Evolutionary conservation across 2,113 vertebrate genomes (phyloP).

Genomic region (Scartelaos histophorus): DNA sequence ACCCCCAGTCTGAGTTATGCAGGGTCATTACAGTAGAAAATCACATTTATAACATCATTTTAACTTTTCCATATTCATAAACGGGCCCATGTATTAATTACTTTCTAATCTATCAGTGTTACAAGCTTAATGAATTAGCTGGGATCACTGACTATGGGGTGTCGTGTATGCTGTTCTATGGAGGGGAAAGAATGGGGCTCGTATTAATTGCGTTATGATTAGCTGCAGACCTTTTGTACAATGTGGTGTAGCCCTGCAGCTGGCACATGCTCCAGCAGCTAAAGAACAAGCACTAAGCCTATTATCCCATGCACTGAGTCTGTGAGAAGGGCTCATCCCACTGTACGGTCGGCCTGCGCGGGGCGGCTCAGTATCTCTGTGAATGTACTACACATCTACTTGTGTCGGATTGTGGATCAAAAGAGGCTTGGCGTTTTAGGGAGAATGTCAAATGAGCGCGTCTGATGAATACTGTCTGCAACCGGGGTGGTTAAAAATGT

Average conservation of each 20-base stretch:
- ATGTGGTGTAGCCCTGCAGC: slow-evolving; percentile 44
- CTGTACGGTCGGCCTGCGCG: slow-evolving; percentile 42
- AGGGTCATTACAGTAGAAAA: slow-evolving; percentile 53
- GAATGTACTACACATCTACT: slow-evolving; percentile 24
- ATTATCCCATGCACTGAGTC: slow-evolving; percentile 51
- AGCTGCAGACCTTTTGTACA: slow-evolving; percentile 54
- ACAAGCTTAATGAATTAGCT: slow-evolving; percentile 68
- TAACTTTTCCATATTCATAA: slow-evolving; percentile 59
- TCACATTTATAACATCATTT: slow-evolving; percentile 57
- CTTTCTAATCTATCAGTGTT: slow-evolving; percentile 74
- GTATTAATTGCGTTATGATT: slow-evolving; percentile 71
- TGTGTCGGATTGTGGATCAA: not conserved
- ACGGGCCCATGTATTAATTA: slow-evolving; percentile 69
- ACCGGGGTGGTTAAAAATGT: no score
- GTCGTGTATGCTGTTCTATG: slow-evolving; percentile 51
- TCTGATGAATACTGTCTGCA: no score
- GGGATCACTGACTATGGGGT: slow-evolving; percentile 57
- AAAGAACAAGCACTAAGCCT: slow-evolving; percentile 48
- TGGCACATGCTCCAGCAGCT: slow-evolving; percentile 42
- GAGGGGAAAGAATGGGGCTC: slow-evolving; percentile 15
- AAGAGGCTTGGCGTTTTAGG: not conserved
- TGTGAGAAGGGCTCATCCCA: slow-evolving; percentile 35
- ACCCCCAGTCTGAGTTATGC: slow-evolving; percentile 32
- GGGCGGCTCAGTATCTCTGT: slow-evolving; percentile 32
- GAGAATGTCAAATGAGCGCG: not conserved